Conservation (phyloP, 1,140 invertebrate species). For the Myzus persicae region DNA sequence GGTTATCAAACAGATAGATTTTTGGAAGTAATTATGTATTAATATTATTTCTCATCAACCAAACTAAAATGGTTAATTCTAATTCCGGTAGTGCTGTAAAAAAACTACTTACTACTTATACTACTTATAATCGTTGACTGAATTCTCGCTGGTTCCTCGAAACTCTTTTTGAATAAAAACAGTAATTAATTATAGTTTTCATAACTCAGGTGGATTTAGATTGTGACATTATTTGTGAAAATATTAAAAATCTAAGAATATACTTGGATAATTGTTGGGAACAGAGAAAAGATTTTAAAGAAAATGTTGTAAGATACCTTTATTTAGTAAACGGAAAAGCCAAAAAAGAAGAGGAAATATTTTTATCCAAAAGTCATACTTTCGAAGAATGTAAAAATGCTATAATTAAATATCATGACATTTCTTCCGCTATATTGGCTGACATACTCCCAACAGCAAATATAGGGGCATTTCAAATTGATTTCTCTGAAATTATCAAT, state of each 20-base stretch:
- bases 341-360: conserved; percentile 71
- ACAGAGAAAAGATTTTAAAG: conserved; percentile 73
- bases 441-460: conserved; percentile 74
- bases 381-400: conserved; percentile 76
- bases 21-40: neutral
- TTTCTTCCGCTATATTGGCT: conserved; percentile 72
- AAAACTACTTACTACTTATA: no score
- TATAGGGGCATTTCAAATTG: conserved; percentile 87
- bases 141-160: neutral
- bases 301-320: conserved; percentile 83
- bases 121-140: no score
- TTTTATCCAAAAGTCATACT: conserved; percentile 72
- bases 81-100: neutral
- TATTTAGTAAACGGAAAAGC: conserved; percentile 80
- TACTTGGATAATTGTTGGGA: conserved; percentile 76
- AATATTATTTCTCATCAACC: neutral
- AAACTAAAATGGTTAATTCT: neutral
- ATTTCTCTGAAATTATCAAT: conserved; percentile 80
- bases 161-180: neutral
- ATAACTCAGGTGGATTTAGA: neutral
- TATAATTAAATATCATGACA: conserved; percentile 72
- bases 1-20: neutral
- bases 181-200: neutral
- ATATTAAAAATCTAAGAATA: conserved; percentile 69
- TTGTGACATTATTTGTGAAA: conserved; percentile 69